These are phyloP conservation scores for Aquatica leii DNA, from an alignment of 2,888 invertebrate genomes.

Conservation along the genomic window DNA sequence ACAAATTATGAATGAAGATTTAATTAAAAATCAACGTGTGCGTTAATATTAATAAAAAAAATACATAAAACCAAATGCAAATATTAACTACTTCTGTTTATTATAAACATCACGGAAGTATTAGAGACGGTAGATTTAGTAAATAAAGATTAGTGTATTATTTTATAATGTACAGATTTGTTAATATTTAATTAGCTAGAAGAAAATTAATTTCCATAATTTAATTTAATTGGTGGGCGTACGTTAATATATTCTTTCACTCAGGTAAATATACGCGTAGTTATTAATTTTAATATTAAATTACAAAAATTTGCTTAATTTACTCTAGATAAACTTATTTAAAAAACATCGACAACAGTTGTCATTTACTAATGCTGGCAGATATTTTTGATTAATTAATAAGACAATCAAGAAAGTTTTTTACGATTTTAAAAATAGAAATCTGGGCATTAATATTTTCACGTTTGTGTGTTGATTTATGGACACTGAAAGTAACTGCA, in stretches of 20 bases:
- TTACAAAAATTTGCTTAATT: neutral
- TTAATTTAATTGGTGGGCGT: slow-evolving; percentile 8
- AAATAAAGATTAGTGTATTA: too few relatives aligned
- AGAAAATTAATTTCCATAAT: neutral
- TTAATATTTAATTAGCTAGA: neutral
- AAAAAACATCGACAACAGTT: neutral
- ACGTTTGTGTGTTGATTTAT: neutral
- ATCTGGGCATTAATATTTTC: neutral
- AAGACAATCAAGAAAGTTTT: neutral
- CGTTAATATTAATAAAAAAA: too few relatives aligned
- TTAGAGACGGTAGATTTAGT: too few relatives aligned
- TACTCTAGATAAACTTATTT: neutral
- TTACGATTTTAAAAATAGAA: neutral
- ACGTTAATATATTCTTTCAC: neutral
- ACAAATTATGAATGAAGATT: too few relatives aligned
- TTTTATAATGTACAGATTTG: neutral
- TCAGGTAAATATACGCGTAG: neutral
- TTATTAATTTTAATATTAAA: neutral
- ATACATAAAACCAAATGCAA: too few relatives aligned
- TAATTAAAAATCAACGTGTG: too few relatives aligned
- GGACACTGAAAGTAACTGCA: too few relatives aligned
- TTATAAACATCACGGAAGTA: too few relatives aligned
- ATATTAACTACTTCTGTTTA: too few relatives aligned
- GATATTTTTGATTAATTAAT: neutral
- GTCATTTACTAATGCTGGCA: neutral